Percentiles rank a stretch among this genome's conserved stretches.
Conservation (phyloP, 1,140 invertebrate genomes). For the Pseudomyrmex concolor region DNA sequence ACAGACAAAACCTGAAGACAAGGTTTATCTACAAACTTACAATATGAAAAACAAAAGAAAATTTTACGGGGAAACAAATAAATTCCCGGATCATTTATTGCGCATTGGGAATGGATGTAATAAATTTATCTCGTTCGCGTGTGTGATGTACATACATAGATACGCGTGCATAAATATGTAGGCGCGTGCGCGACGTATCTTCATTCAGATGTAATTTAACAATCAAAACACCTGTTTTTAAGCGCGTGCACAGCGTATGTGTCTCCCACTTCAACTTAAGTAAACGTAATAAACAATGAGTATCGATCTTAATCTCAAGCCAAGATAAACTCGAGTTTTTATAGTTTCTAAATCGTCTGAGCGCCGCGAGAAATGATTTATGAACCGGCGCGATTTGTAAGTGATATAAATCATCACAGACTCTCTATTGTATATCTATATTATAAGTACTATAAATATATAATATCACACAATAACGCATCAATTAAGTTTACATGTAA, state of each 20-base stretch:
- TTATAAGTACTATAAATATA: slow-evolving; percentile 59
- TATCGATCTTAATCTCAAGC: slow-evolving; percentile 66
- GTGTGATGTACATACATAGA: too few species aligned
- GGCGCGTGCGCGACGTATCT: too few species aligned
- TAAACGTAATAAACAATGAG: slow-evolving; percentile 66
- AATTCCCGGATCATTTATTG: too few species aligned
- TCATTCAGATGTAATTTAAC: slow-evolving; percentile 36
- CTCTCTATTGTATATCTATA: slow-evolving; percentile 57
- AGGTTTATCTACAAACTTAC: too few species aligned
- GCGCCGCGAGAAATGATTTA: slow-evolving; percentile 56
- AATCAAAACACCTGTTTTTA: background rate
- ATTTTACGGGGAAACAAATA: too few species aligned
- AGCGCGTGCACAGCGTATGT: background rate
- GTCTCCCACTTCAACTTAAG: slow-evolving; percentile 47
- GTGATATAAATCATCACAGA: slow-evolving; percentile 56
- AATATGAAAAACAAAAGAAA: too few species aligned
- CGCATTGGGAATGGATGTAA: too few species aligned
- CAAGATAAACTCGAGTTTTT: slow-evolving; percentile 48
- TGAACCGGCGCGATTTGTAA: slow-evolving; percentile 66
- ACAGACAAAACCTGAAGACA: too few species aligned
- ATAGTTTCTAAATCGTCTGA: slow-evolving; percentile 63
- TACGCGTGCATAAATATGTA: too few species aligned
- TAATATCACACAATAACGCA: slow-evolving; percentile 43
- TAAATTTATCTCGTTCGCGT: too few species aligned
- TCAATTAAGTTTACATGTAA: background rate